Percentiles rank a stretch among this genome's conserved stretches.
Evolutionary conservation across 2,888 invertebrate genomes (phyloP).

Genomic region (Phania funesta): DNA sequence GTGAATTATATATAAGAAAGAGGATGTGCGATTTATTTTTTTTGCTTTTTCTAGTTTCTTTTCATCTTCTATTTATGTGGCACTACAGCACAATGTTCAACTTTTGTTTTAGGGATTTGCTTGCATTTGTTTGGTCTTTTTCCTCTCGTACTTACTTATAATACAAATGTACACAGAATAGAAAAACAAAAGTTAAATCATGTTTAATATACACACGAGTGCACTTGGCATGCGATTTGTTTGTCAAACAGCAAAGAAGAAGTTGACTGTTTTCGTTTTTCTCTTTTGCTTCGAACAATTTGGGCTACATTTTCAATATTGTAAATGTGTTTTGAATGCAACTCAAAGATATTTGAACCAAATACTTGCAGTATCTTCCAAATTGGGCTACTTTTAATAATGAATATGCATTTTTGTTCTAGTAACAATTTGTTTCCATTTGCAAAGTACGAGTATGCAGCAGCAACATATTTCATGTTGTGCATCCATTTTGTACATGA

Average conservation of each 20-base stretch:
- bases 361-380: constrained; percentile 25
- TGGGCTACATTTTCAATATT: constrained; percentile 47
- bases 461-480: neutral
- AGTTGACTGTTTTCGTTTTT: constrained; percentile 10
- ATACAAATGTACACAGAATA: neutral
- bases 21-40: constrained; percentile 7
- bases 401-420: constrained; percentile 45
- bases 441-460: neutral
- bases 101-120: constrained; percentile 59
- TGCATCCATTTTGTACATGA: constrained; percentile 30
- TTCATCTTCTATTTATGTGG: constrained; percentile 20
- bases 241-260: constrained; percentile 51
- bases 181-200: constrained; percentile 44
- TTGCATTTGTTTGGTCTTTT: constrained; percentile 44
- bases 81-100: constrained; percentile 17
- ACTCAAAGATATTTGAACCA: constrained; percentile 36
- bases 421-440: constrained; percentile 31
- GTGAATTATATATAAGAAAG: constrained; percentile 10
- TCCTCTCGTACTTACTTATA: neutral
- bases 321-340: constrained; percentile 47
- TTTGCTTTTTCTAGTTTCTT: neutral
- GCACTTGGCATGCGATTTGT: constrained; percentile 65
- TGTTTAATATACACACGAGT: constrained; percentile 57
- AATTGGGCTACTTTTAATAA: constrained; percentile 51
- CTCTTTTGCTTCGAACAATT: constrained; percentile 32